Base-by-base conservation (phyloP, 2,888 invertebrate genomes). In the Cryptocephalus moraei region DNA sequence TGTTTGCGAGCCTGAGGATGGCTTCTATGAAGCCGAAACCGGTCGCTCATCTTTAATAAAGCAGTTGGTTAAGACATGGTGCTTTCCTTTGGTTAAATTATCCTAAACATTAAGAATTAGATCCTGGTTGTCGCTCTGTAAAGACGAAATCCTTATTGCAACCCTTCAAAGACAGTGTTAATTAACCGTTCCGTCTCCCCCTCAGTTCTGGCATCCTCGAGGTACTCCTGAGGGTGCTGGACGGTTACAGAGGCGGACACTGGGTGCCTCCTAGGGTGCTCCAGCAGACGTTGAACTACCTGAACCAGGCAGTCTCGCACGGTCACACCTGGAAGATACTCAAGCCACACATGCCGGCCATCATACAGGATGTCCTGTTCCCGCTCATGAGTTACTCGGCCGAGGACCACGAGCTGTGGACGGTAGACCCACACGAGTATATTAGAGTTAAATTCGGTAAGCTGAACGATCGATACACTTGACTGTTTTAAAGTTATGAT, bases 361-460 rank as follows among this genome's bases (percentile, higher is more conserved):
- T 99, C 52, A 86, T 97, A 60, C 88, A 91, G 68, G 92, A 95
- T 65, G 90, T 99, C 32, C 76, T 99, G 44, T 99, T 96, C 71
- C 97, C 97, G 1, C 80, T 99, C 48, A 84, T 99, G 82, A 95
- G 93, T 46, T 93, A 95, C 72, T 91, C 90, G 4, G 88, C 91
- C 49, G 79, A 88, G 40, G 99, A 99, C 72, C 91, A 96, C 66
- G 92, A 95, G 61, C 73, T 97, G 22, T 99, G 96, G 95, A 84
- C 89, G 51, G 84, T 82, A 1, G 97, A 99, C 74, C 96, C 96
- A 1, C 86, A 92, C 63, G 99, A 99, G 74, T 99, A 96, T 67
- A 93, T 99, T 60, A 79, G 95, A 57, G 82, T 91, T 46, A 97
- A 96, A 77, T 96, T 94, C 70, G 94, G 92, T 92, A 73, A 71